Base-by-base conservation (phyloP, 2,888 invertebrate genomes). In the Campoplex capitator region DNA sequence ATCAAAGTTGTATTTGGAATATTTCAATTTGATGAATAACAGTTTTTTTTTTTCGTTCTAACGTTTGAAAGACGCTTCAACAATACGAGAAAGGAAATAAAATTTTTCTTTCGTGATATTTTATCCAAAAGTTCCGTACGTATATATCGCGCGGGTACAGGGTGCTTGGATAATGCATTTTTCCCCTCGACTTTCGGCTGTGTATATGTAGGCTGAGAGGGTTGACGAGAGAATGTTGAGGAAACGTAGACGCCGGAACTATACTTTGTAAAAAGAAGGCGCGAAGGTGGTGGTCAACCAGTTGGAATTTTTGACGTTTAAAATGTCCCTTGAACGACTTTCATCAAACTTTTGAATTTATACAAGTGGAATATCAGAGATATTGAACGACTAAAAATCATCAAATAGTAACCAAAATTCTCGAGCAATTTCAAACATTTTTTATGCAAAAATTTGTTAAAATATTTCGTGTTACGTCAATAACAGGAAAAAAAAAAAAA, bases 241-340 rank as follows among this genome's bases (percentile, higher is more conserved):
- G 89, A 89, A 88, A 89, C 78, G 68, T 91, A 91, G 91, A 91
- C 91, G 80, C 56, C 83, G 89, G 89, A 65, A 78, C 51, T 78
- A 71, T 68, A 78, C 79, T 75, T 86, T 88, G 91, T 91, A 88
- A 90, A 90, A 90, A 92, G 91, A 92, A 89, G 90, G 88, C 90
- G 48, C 54, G 76, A 85, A 79, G 74, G 90, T 90, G 91, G 91
- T 91, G 91, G 92, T 91, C 92, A 92, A 92, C 92, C 89, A 88
- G 91, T 90, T 89, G 91, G 88, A 75, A 84, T 75, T 82, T 89
- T 87, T 86, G 85, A 88, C 88, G 88, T 86, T 81, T 62, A 16
- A 18, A 67, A n/a, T 9, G 32, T 32, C 1, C 62, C 8, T 9
- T 3, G 8, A 13, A 62, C 13, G 16, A 28, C 62, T 7, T 7